Conservation (phyloP, 2,113 vertebrate genomes). For the Toxotes jaculatrix region DNA sequence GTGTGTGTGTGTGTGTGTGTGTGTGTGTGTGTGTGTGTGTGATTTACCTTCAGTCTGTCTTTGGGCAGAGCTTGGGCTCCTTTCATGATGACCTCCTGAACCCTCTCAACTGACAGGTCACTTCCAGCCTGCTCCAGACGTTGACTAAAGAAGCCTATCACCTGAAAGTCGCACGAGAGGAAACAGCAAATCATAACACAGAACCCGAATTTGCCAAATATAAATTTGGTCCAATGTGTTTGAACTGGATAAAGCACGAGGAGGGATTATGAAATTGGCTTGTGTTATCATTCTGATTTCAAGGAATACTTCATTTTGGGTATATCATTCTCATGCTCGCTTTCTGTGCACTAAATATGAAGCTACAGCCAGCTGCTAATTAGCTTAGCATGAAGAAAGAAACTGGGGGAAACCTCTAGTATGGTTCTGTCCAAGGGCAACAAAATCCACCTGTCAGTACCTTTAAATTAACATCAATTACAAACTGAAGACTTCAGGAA, state of each 20-base stretch:
- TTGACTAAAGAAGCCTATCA: slow-evolving; percentile 96
- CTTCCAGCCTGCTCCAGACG: slow-evolving; percentile 94
- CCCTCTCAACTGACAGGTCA: slow-evolving; percentile 95
- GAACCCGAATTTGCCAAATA: neutral
- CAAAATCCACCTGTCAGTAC: no score
- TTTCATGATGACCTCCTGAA: slow-evolving; percentile 99
- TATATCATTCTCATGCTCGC: neutral
- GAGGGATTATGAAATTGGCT: neutral
- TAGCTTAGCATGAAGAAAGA: neutral
- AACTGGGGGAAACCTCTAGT: no score
- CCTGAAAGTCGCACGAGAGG: slow-evolving; percentile 79
- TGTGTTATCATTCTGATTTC: neutral
- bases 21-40: slow-evolving; percentile 19
- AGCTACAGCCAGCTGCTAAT: neutral
- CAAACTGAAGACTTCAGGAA: no score
- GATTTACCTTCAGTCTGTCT: slow-evolving; percentile 94
- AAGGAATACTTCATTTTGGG: neutral
- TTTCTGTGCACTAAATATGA: neutral
- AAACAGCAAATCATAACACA: slow-evolving; percentile 44
- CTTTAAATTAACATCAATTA: no score
- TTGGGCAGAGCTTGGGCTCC: slow-evolving; percentile 94
- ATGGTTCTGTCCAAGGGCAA: no score
- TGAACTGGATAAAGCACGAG: neutral
- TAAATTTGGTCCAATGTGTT: neutral
- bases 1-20: neutral